Evolutionary conservation across 2,888 invertebrate species (phyloP).

Genomic region (Rhamnusium bicolor): DNA sequence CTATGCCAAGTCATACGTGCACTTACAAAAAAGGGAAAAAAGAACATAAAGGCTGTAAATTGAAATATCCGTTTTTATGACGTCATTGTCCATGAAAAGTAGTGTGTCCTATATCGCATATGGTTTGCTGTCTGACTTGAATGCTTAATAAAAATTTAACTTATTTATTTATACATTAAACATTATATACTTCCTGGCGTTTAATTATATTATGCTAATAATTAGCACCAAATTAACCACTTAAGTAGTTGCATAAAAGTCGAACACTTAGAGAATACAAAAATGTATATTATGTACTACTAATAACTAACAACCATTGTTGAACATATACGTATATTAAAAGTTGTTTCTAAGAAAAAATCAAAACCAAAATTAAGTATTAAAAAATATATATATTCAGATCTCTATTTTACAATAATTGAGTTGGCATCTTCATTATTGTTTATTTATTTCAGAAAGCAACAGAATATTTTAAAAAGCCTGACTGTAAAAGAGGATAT

Average conservation of each 20-base stretch:
- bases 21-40: background rate
- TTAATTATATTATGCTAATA: background rate
- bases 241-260: background rate
- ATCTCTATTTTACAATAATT: too few species aligned
- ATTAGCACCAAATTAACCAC: background rate
- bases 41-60: background rate
- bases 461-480: too few species aligned
- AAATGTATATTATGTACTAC: background rate
- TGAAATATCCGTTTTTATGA: background rate
- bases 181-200: background rate
- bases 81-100: background rate
- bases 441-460: too few species aligned
- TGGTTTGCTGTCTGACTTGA: background rate
- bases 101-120: background rate
- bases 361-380: too few species aligned
- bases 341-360: too few species aligned
- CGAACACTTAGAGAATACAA: background rate
- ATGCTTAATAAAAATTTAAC: background rate
- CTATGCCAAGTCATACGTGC: too few species aligned
- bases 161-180: background rate
- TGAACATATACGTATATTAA: too few species aligned
- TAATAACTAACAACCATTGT: background rate
- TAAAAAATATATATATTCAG: too few species aligned
- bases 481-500: too few species aligned
- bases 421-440: too few species aligned